Evolutionary conservation across 2,797 vertebrate genomes (phyloP).

Genomic region (Sciurus vulgaris): DNA sequence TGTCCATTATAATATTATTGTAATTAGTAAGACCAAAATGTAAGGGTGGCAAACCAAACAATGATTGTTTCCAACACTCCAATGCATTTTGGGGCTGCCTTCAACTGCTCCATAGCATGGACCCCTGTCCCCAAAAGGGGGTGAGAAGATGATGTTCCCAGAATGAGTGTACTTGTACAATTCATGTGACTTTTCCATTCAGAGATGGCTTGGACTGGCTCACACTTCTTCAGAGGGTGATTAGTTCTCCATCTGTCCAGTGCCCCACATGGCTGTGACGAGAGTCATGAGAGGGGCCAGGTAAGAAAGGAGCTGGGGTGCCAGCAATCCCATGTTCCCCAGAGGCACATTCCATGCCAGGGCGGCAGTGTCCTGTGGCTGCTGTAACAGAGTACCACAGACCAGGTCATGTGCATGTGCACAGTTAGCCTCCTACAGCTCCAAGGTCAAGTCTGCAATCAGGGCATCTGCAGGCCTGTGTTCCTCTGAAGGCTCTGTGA

Average conservation of each 20-base stretch:
- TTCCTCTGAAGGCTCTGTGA: rapidly evolving
- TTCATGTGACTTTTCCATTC: background rate
- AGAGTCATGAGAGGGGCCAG: background rate
- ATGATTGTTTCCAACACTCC: background rate
- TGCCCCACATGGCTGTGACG: rapidly evolving
- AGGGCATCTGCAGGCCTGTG: rapidly evolving
- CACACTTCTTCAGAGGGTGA: background rate
- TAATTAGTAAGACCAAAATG: no score
- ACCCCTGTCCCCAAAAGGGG: background rate
- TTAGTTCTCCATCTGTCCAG: background rate
- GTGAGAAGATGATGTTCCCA: background rate
- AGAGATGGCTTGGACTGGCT: background rate
- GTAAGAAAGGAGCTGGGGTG: background rate
- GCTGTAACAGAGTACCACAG: background rate
- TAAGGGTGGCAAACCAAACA: background rate
- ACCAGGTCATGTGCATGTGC: background rate
- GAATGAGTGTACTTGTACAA: background rate
- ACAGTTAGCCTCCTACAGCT: background rate
- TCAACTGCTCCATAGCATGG: rapidly evolving
- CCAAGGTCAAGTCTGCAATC: background rate
- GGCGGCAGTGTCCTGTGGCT: background rate
- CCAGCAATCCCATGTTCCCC: background rate
- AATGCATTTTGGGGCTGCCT: rapidly evolving
- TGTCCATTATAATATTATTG: no score
- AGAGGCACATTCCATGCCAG: rapidly evolving